Evolutionary conservation across 1,140 invertebrate species (phyloP), one percentile per base, ranked within the genome.

Genomic region (Archivesica marissinica): DNA sequence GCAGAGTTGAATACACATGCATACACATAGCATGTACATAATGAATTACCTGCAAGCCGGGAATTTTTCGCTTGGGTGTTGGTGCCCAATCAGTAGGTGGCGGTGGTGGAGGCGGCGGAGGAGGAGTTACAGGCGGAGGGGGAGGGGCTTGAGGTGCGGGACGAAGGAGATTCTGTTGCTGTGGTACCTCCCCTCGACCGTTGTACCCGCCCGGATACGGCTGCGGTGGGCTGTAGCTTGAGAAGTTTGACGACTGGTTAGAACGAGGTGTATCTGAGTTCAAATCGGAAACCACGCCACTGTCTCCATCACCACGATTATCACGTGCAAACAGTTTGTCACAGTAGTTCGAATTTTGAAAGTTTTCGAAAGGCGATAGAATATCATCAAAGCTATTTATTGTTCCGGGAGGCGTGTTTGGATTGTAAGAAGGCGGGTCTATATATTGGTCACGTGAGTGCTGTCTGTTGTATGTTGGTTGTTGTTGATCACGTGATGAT

Each of bases 81-180:
- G 66, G 78, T 39, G 68, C 52, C 80, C 80, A 83, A n/a, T 75
- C 52, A 50, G 41, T 59, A 25, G 80, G 80, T n/a, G 80, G 80
- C 74, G 35, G 88, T 70, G 87, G 88, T 75, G 88, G 88, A 50
- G 89, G 89, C 25, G 89, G 87, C 17, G 89, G 86, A 52, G 90
- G 89, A 44, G 91, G 91, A 61, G 90, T 89, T 20, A 88, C 79
- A 23, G 89, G 85, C 28, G 88, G 89, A 38, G 88, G 87, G 33
- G 90, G 89, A 38, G 89, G 88, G 25, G 90, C 88, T 20, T 86
- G 88, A 30, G 89, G 87, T 70, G 89, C 87, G 30, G 91, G 89
- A 28, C 78, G 86, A 6, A 86, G 87, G 9, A 83, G 74, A 47
- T 74, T 77, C 23, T 80, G 77, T 33, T 82, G 82, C 17, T 88